Evolutionary conservation across 2,797 vertebrate species (phyloP), one percentile per base, ranked within the genome.

Genomic region (Arrhamphus sclerolepis): DNA sequence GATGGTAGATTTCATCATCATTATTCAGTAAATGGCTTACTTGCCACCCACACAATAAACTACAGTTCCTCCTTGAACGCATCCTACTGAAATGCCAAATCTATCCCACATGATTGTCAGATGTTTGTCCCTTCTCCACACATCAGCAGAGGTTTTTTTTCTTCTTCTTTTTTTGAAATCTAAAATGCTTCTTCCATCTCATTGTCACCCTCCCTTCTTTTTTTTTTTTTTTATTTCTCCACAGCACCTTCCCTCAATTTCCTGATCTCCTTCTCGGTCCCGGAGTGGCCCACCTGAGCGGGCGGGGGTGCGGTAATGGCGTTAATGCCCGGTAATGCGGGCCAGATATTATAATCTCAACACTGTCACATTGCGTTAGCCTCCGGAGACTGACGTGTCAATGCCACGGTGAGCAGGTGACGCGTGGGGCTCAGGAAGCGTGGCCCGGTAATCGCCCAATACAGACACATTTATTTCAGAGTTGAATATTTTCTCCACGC

Each of bases 331-430:
- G 80, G 91, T 93, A 94, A 94, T 93, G 85, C 72, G 88, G 87
- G 89, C 86, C 92, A 93, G 93, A 93, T 93, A 94, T 94, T 93
- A 93, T 93, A 93, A 93, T 93, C 92, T 93, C 90, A 89, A 89
- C 86, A 91, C 92, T 94, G 93, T 94, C 93, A 94, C 90, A 92
- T 91, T 77, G 90, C 84, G 92, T 94, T 94, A 94, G 92, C 66
- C 10, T 83, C 11, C 43, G 72, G 89, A 92, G 90, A 92, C 91
- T 94, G 93, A 94, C 78, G 88, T 92, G 91, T 94, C 92, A 94
- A 94, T 94, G 92, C 87, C 78, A 84, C 65, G 22, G 87, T 49
- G 82, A 87, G 83, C 90, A 91, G 92, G 92, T 93, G 92, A 93
- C 62, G 72, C 73, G 56, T 24, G 38, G 78, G 82, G 84, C 86